phyloP scores from a whole-genome alignment of 2,797 vertebrate species.

The Sandelia bainsii region DNA sequence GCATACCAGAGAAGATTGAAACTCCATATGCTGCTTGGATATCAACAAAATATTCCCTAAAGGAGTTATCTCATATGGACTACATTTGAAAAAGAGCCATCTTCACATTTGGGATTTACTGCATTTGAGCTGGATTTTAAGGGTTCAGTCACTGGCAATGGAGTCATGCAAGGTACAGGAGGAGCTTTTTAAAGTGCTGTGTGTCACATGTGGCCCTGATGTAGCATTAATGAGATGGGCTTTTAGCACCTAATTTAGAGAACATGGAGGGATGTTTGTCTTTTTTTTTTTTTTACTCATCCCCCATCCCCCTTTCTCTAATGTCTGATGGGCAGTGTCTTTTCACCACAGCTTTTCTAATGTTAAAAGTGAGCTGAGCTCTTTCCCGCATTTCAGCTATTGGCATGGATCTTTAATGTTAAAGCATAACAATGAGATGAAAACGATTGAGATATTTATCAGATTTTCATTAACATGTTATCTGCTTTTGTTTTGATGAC shows the following conservation, averaged over 20 bases:
- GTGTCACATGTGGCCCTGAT: constrained; percentile 59
- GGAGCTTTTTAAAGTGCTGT: constrained; percentile 38
- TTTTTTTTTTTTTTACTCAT: constrained; percentile 48
- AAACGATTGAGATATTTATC: constrained; percentile 45
- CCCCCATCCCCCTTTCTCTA: constrained; percentile 59
- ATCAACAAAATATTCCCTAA: constrained; percentile 26
- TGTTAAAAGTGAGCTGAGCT: constrained; percentile 66
- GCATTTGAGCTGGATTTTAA: constrained; percentile 53
- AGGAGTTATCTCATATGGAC: constrained; percentile 73
- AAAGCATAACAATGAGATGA: constrained; percentile 54
- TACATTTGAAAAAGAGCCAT: constrained; percentile 37
- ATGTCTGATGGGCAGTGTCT: constrained; percentile 55
- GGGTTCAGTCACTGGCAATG: constrained; percentile 34
- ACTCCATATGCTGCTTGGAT: constrained; percentile 58
- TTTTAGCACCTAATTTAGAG: constrained; percentile 79
- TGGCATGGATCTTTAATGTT: constrained; percentile 36
- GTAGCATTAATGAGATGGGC: constrained; percentile 75
- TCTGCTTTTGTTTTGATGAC: not conserved
- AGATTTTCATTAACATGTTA: constrained; percentile 36
- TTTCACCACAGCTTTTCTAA: constrained; percentile 66
- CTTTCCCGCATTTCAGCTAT: constrained; percentile 50
- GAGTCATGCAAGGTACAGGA: constrained; percentile 81
- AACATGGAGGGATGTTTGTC: constrained; percentile 73
- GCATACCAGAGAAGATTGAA: constrained; percentile 64
- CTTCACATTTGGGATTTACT: constrained; percentile 61